Percentiles rank a stretch among this genome's conserved stretches.
phyloP scores from a whole-genome alignment of 2,797 vertebrate genomes.

The Anguilla megastoma region DNA sequence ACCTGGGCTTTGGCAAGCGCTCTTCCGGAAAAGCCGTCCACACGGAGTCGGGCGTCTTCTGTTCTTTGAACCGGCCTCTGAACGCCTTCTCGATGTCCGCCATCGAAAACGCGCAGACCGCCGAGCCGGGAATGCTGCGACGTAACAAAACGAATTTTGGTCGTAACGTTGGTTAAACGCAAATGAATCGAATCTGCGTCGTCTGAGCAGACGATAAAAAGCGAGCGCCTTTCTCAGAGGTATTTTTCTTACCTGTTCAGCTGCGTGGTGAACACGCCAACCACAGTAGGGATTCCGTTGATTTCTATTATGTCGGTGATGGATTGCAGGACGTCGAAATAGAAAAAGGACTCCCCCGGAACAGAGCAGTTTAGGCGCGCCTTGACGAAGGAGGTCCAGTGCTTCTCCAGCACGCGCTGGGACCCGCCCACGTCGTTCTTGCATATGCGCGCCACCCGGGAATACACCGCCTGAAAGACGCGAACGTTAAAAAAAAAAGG shows the following conservation, averaged over 20 bases:
- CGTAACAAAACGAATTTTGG: slow-evolving; percentile 14
- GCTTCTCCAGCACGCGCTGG: slow-evolving; percentile 94
- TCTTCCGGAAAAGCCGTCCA: slow-evolving; percentile 97
- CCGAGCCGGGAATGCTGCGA: slow-evolving; percentile 93
- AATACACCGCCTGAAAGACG: slow-evolving; percentile 86
- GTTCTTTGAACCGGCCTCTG: slow-evolving; percentile 95
- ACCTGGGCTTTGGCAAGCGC: slow-evolving; percentile 94
- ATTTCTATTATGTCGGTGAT: slow-evolving; percentile 93
- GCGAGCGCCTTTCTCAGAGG: slow-evolving; percentile 35
- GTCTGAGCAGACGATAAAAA: not conserved
- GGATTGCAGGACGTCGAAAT: slow-evolving; percentile 96
- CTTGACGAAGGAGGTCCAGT: slow-evolving; percentile 98
- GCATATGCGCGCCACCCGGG: slow-evolving; percentile 95
- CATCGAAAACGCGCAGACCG: slow-evolving; percentile 97
- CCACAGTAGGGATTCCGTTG: slow-evolving; percentile 85
- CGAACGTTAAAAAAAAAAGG: not conserved
- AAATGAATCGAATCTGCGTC: not conserved
- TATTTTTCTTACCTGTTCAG: slow-evolving; percentile 87
- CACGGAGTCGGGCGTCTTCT: slow-evolving; percentile 94
- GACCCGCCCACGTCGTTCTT: slow-evolving; percentile 98
- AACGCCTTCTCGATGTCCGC: slow-evolving; percentile 94
- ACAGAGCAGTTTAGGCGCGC: slow-evolving; percentile 96
- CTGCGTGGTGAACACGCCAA: slow-evolving; percentile 97
- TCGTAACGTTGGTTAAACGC: not conserved
- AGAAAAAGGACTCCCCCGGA: slow-evolving; percentile 97